A percentile compares a stretch with the other conserved stretches of the same genome.
Evolutionary conservation across 2,888 invertebrate genomes (phyloP).

Genomic region (Liopterus haemorrhoidalis): DNA sequence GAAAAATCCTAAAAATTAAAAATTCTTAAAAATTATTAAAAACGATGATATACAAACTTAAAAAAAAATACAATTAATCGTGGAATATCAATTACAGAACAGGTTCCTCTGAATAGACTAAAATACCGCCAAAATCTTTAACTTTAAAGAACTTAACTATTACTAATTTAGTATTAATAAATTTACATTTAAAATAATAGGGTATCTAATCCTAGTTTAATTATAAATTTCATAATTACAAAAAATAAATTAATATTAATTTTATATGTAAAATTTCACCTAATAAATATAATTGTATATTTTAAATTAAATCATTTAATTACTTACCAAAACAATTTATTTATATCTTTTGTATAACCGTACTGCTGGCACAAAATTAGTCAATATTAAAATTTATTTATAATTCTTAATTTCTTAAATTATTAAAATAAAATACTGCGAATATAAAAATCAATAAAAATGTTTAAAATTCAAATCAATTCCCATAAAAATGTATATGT

Average conservation of each 20-base stretch:
- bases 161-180: conserved; percentile 51
- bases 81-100: conserved; percentile 63
- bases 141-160: conserved; percentile 56
- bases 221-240: conserved; percentile 42
- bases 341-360: conserved; percentile 60
- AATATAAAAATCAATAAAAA: conserved; percentile 38
- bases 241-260: conserved; percentile 39
- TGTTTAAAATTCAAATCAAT: conserved; percentile 46
- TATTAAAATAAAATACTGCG: conserved; percentile 51
- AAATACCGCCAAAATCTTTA: conserved; percentile 66
- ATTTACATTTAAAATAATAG: conserved; percentile 54
- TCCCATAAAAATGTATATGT: conserved; percentile 52
- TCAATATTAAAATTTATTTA: conserved; percentile 54
- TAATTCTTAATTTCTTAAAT: conserved; percentile 58
- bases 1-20: conserved; percentile 48
- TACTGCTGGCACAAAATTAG: conserved; percentile 65
- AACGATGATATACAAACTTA: conserved; percentile 45
- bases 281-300: conserved; percentile 48
- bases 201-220: conserved; percentile 66
- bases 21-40: conserved; percentile 45
- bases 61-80: conserved; percentile 52
- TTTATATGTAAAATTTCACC: conserved; percentile 55
- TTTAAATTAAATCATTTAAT: conserved; percentile 42
- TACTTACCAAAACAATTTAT: conserved; percentile 51
- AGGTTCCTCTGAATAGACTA: conserved; percentile 65